Base-by-base conservation (phyloP, 2,113 vertebrate genomes). In the Lampris incognitus region DNA sequence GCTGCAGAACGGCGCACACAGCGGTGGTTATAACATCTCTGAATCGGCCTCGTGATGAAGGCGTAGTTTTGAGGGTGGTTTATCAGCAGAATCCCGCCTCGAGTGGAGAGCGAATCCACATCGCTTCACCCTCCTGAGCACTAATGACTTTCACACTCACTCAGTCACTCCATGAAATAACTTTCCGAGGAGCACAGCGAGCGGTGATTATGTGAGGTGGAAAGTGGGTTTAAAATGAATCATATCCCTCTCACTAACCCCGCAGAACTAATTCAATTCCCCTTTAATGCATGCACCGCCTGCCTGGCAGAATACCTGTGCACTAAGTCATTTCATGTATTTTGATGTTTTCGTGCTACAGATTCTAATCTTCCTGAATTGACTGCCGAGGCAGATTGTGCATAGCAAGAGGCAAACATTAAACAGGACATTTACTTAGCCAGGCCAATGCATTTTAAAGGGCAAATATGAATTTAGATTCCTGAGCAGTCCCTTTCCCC, bases 191-290 rank as follows among this genome's bases (percentile, higher is more conserved):
- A 56, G 69, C 69, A 58, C 68, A 67, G 76, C 60, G 66, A 69
- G 76, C 61, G 61, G 69, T 73, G 65, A 83, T 83, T 83, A 83
- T 83, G 62, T 74, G 52, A 83, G 74, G 49, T 60, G 41, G 70
- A 61, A 62, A 78, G 39, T 72, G 60, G 66, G 10, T 86, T 79
- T 58, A 38, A 85, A 83, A 88, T 84, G 6, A 88, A 82, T 89
- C 71, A 62, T 64, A 83, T 84, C 65, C 83, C 42, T 78, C 73
- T 41, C 69, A 55, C 36, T 9, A 52, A 54, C 63, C 65, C 46
- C 6, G 60, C 46, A 52, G 78, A 87, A 84, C 48, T 74, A 84
- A 79, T 84, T 77, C 61, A 79, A 66, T 76, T 70, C 63, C 36
- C 6, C 54, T 68, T 42, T 1, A 55, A 82, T 79, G 68, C 51